Base-by-base conservation (phyloP, 2,888 invertebrate genomes). In the Stenolophus ochropezus region DNA sequence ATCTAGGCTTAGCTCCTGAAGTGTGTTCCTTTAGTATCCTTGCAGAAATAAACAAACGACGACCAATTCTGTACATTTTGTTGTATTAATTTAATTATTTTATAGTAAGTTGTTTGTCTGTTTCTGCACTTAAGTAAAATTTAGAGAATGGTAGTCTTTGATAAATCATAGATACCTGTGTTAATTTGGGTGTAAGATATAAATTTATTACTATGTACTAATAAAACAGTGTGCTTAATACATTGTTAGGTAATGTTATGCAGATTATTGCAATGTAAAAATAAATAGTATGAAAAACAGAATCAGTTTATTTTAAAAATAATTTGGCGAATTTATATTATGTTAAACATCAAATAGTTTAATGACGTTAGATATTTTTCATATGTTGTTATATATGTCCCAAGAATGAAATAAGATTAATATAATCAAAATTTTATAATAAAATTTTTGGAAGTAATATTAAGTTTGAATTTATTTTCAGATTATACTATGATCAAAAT, bases 181-280 rank as follows among this genome's bases (percentile, higher is more conserved):
- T 75, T 53, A 75, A 75, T 53, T 75, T 75, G 74, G 18, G n/a
- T 75, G 42, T 69, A 69, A 75, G 53, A 75, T 53, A 75, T 53
- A 75, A 53, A 75, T 75, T 75, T 75, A 53, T 75, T 75, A 75
- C 74, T 51, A 75, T 75, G 74, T 75, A 75, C 16, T 75, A 21
- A 51, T 75, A 75, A 53, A 53, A 75, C 74, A 75, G 53, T 75
- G 74, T 74, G 51, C 21, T 51, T 27, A 75, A 53, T 14, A 53
- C 74, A 75, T 75, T 75, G 74, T 75, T 75, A 75, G 53, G 53
- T 75, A 25, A 75, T 75, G 74, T 75, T 75, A 75, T 53, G 69
- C 69, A 69, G 18, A 42, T 33, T 42, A 69, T 20, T 33, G 42
- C 69, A 69, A 33, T 65, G 33, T 27, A 65, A 65, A 65, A 65